A percentile compares a stretch with the other conserved stretches of the same genome.
Evolutionary conservation across 2,888 invertebrate species (phyloP).

Genomic region (Ectemnius lituratus): DNA sequence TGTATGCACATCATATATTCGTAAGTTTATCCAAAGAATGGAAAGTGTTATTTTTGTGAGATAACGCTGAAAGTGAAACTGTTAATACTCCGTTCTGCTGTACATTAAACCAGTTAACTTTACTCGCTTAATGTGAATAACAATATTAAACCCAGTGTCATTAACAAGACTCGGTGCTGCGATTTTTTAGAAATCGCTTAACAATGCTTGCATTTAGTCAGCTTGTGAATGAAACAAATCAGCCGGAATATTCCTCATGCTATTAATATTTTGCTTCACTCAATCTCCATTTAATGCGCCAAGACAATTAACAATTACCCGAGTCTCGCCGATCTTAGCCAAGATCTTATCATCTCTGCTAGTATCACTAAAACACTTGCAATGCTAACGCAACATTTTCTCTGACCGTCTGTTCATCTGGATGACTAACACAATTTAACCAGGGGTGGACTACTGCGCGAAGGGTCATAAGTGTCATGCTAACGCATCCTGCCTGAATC

Average conservation of each 20-base stretch:
- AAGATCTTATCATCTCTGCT: constrained; percentile 5
- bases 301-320: background rate
- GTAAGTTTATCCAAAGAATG: constrained; percentile 5
- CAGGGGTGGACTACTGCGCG: constrained; percentile 93
- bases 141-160: no score
- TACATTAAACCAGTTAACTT: no score
- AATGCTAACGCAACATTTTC: constrained; percentile 45
- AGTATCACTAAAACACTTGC: constrained; percentile 19
- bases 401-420: constrained; percentile 61
- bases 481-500: constrained; percentile 94
- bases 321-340: constrained; percentile 5
- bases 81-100: no score
- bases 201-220: no score
- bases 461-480: constrained; percentile 93
- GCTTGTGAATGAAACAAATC: no score
- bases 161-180: no score
- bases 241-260: no score
- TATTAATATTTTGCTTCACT: no score
- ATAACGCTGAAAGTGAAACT: constrained; percentile 1
- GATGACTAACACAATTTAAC: constrained; percentile 71
- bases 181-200: no score
- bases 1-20: constrained; percentile 7
- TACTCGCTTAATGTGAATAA: no score
- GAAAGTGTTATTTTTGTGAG: constrained; percentile 6
- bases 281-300: background rate